A percentile compares a stretch with the other conserved stretches of the same genome.
phyloP scores from a whole-genome alignment of 1,140 invertebrate species.

The Thaumetopoea pityocampa region DNA sequence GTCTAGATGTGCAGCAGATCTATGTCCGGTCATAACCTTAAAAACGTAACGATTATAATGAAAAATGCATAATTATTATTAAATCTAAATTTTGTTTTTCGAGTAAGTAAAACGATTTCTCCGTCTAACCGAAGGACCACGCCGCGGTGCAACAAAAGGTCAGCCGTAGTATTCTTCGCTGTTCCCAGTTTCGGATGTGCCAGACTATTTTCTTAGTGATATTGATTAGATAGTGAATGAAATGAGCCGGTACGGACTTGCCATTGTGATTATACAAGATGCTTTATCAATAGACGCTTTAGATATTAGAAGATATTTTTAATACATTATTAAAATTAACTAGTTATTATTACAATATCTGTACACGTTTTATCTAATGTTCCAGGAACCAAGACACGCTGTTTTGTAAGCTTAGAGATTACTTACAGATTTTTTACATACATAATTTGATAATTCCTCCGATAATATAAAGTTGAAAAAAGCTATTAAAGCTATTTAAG shows the following conservation, averaged over 20 bases:
- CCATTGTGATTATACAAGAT: conserved; percentile 68
- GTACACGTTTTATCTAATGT: conserved; percentile 50
- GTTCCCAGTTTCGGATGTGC: conserved; percentile 72
- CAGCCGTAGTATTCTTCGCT: conserved; percentile 70
- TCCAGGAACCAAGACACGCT: conserved; percentile 49
- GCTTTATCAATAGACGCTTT: conserved; percentile 69
- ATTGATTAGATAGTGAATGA: conserved; percentile 67
- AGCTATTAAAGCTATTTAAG: conserved; percentile 23
- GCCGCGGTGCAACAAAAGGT: conserved; percentile 57
- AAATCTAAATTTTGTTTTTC: too few species aligned
- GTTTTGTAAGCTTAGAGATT: conserved; percentile 44
- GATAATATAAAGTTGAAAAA: conserved; percentile 18
- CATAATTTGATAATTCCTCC: conserved; percentile 44
- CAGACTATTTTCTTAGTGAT: conserved; percentile 67
- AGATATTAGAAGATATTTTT: conserved; percentile 67
- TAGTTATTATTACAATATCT: conserved; percentile 34
- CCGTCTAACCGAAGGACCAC: conserved; percentile 43
- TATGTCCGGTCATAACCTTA: too few species aligned
- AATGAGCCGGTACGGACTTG: conserved; percentile 52
- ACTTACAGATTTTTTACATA: conserved; percentile 50
- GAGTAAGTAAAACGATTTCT: conserved; percentile 61
- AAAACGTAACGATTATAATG: too few species aligned
- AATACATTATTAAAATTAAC: conserved; percentile 57
- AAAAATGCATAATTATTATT: too few species aligned
- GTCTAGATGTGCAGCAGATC: too few species aligned